Percentiles rank a stretch among this genome's conserved stretches.
Evolutionary conservation across 2,797 vertebrate genomes (phyloP).

Genomic region (Pantherophis vulpinus): DNA sequence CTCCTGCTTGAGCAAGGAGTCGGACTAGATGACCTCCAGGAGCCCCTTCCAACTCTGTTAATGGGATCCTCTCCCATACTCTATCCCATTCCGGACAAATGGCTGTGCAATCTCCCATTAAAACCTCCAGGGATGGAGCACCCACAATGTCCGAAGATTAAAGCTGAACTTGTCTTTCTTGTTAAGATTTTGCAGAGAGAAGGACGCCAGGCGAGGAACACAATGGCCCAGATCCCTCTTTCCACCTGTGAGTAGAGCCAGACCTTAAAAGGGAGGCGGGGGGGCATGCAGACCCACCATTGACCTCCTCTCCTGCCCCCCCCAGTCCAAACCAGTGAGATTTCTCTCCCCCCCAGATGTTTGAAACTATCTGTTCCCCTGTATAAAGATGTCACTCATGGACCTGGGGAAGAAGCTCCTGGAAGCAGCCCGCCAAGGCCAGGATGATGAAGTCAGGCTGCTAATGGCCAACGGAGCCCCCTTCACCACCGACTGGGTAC

Average conservation of each 20-base stretch:
- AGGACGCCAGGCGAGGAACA: not conserved
- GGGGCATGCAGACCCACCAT: not conserved
- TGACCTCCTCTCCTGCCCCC: not conserved
- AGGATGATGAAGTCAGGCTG: conserved; percentile 88
- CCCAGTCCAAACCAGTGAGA: not conserved
- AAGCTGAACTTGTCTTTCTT: not conserved
- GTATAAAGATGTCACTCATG: conserved; percentile 86
- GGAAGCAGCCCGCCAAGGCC: conserved; percentile 88
- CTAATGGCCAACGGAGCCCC: conserved; percentile 91
- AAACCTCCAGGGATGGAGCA: not conserved
- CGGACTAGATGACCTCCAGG: no score
- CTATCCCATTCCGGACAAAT: not conserved
- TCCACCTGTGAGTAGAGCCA: not conserved
- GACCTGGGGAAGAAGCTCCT: conserved; percentile 90
- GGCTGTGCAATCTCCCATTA: not conserved
- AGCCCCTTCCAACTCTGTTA: no score
- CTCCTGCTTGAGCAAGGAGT: no score
- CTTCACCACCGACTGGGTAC: conserved; percentile 93
- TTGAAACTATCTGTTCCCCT: conserved; percentile 45
- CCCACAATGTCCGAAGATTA: not conserved
- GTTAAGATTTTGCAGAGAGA: not conserved
- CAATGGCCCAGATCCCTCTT: not conserved
- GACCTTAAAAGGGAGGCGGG: not conserved
- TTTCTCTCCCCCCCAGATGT: conserved; percentile 34
- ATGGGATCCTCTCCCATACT: no score